Conservation (phyloP, 2,113 vertebrate genomes). For the Taxidea taxus region DNA sequence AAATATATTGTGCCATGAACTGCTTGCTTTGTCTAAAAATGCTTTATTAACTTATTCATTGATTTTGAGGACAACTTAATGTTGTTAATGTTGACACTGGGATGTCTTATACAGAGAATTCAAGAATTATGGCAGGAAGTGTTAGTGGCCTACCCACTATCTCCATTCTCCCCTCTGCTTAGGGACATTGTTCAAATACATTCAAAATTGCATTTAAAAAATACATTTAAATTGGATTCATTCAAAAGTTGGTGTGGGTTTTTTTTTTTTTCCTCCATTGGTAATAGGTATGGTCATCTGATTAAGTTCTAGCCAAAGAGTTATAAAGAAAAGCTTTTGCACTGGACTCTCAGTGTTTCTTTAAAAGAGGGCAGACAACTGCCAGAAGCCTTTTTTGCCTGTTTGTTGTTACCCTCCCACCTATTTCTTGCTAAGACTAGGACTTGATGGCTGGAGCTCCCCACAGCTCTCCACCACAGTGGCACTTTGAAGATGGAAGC, state of each 20-base stretch:
- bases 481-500: neutral
- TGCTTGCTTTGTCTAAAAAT: conserved; percentile 9
- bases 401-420: neutral
- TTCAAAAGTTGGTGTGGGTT: neutral
- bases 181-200: neutral
- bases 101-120: neutral
- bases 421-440: neutral
- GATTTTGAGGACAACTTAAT: conserved; percentile 1
- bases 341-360: neutral
- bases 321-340: neutral
- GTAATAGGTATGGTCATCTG: neutral
- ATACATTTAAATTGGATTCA: neutral
- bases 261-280: neutral
- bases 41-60: conserved; percentile 1
- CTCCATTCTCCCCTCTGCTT: neutral
- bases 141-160: neutral
- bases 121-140: neutral
- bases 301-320: neutral
- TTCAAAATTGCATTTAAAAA: neutral
- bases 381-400: neutral
- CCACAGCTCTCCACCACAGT: neutral
- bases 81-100: no score
- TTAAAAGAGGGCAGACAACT: neutral
- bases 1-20: neutral
- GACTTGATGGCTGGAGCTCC: neutral